A percentile compares a stretch with the other conserved stretches of the same genome.
These are phyloP conservation scores for Ischnura elegans DNA, from an alignment of 2,888 invertebrate genomes.

Conservation along the genomic window DNA sequence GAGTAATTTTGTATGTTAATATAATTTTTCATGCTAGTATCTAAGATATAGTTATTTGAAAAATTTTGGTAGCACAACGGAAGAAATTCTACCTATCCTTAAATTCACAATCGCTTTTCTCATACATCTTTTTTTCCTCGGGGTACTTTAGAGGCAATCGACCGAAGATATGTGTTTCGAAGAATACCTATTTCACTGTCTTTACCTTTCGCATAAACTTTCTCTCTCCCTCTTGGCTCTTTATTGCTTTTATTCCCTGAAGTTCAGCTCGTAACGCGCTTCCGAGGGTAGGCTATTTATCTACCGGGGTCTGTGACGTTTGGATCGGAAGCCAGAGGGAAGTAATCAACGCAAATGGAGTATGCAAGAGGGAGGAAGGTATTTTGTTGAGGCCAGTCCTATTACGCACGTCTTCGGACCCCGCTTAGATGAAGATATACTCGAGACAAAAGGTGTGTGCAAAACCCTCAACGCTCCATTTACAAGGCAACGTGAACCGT, in stretches of 20 bases:
- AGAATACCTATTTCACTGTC: not conserved
- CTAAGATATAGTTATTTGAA: too few species aligned
- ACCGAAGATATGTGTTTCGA: not conserved
- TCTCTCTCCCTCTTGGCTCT: not conserved
- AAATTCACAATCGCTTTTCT: too few species aligned
- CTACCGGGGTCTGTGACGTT: not conserved
- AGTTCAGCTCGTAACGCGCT: not conserved
- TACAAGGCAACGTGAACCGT: too few species aligned
- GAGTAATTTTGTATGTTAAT: too few species aligned
- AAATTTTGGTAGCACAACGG: too few species aligned
- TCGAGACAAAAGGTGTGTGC: not conserved
- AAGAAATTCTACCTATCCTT: too few species aligned
- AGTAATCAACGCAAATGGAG: constrained; percentile 1
- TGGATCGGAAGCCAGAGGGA: not conserved
- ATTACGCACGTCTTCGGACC: not conserved
- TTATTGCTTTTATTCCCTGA: not conserved
- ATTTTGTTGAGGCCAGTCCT: not conserved
- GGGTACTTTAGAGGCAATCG: not conserved
- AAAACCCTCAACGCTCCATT: not conserved
- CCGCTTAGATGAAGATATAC: not conserved
- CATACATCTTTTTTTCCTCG: not conserved
- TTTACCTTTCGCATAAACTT: not conserved
- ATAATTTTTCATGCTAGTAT: too few species aligned
- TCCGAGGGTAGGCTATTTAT: not conserved
- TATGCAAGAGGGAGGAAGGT: not conserved